A percentile compares a stretch with the other conserved stretches of the same genome.
Evolutionary conservation across 2,797 vertebrate genomes (phyloP).

Genomic region (Molossus molossus): DNA sequence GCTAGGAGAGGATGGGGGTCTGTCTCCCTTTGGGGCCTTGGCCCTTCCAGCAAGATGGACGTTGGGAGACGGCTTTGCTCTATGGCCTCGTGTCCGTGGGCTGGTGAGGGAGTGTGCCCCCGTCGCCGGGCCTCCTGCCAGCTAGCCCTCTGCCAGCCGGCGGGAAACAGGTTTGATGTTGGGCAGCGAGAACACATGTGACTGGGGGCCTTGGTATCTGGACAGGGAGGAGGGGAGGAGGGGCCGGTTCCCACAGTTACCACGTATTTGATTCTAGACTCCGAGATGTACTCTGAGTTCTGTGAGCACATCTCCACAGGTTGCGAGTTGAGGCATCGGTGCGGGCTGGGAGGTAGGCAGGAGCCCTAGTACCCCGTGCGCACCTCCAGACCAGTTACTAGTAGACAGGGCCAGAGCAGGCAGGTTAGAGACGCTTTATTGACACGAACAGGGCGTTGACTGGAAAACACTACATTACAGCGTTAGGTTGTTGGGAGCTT

Average conservation of each 20-base stretch:
- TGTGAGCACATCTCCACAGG: not conserved
- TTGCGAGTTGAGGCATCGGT: not conserved
- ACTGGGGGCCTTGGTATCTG: not conserved
- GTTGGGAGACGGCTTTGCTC: not conserved
- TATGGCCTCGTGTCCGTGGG: not conserved
- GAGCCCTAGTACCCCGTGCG: not conserved
- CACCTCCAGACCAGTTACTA: not conserved
- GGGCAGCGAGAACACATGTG: not conserved
- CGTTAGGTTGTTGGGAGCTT: not conserved
- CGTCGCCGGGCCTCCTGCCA: not conserved
- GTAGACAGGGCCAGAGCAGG: not conserved
- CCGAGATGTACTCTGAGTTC: not conserved
- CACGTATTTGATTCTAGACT: not conserved
- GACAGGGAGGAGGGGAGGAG: not conserved
- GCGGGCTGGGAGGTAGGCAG: not conserved
- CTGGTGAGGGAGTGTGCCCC: not conserved
- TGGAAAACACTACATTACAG: constrained; percentile 64
- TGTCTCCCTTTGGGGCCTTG: not conserved
- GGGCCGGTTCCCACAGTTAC: not conserved
- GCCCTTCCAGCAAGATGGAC: not conserved
- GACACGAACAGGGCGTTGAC: constrained; percentile 46
- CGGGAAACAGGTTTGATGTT: not conserved
- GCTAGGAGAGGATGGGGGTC: not conserved
- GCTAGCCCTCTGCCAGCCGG: not conserved
- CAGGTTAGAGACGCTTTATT: constrained; percentile 78